These are phyloP conservation scores for Noturus placidus DNA, from an alignment of 2,113 vertebrate genomes.

Conservation along the genomic window DNA sequence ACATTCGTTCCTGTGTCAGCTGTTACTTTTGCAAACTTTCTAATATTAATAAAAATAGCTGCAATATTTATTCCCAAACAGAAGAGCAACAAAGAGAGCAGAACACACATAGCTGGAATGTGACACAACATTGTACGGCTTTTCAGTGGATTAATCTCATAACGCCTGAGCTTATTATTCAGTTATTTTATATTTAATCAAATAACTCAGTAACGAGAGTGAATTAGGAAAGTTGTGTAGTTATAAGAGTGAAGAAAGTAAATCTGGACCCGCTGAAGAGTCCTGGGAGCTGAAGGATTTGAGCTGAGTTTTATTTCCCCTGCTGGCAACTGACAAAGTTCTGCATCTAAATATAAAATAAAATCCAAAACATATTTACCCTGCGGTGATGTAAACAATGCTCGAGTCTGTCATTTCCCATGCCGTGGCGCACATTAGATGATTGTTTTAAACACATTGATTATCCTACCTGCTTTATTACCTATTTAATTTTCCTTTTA, in stretches of 20 bases:
- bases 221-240: background rate
- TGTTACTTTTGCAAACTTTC: background rate
- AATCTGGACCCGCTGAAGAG: background rate
- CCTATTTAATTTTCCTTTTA: background rate
- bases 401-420: background rate
- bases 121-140: background rate
- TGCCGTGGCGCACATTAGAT: background rate
- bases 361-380: background rate
- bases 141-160: background rate
- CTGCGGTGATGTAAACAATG: conserved; percentile 4
- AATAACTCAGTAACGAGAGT: background rate
- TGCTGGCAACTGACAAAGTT: background rate
- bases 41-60: background rate
- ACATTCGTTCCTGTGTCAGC: too few species aligned
- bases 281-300: background rate
- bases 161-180: background rate
- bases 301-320: conserved; percentile 2
- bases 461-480: background rate
- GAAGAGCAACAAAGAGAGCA: background rate
- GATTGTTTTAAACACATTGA: background rate
- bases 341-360: background rate
- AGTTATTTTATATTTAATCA: background rate
- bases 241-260: background rate
- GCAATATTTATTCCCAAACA: background rate
- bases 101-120: background rate